phyloP scores from a whole-genome alignment of 2,113 vertebrate species.

The Chitala chitala region DNA sequence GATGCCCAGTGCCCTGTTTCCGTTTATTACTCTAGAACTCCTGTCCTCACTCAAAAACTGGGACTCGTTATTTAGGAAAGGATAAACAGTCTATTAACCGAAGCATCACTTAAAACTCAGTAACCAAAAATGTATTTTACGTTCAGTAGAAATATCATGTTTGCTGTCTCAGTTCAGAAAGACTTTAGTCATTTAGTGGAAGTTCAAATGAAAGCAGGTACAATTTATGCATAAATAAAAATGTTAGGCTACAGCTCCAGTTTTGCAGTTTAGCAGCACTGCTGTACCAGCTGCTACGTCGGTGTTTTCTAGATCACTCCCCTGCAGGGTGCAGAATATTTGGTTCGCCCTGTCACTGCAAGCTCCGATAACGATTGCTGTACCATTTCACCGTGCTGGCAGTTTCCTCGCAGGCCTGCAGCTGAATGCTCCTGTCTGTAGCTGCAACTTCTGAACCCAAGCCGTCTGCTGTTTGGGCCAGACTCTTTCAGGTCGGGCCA shows the following conservation, averaged over 20 bases:
- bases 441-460: too few species aligned
- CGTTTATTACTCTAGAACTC: background rate
- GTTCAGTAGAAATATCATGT: too few species aligned
- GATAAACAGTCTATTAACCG: background rate
- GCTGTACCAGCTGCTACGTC: background rate
- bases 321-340: background rate
- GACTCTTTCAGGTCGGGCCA: too few species aligned
- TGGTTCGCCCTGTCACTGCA: background rate
- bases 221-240: too few species aligned
- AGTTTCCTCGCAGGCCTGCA: too few species aligned
- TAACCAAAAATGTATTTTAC: too few species aligned
- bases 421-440: too few species aligned
- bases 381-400: background rate
- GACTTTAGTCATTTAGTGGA: background rate
- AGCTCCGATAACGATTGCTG: background rate
- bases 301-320: background rate
- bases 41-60: slow-evolving; percentile 40
- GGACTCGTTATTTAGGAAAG: slow-evolving; percentile 21
- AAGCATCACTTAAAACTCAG: too few species aligned
- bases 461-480: too few species aligned
- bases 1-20: background rate
- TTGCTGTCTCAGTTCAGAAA: too few species aligned
- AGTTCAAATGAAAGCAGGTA: background rate
- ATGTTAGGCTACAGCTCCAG: too few species aligned
- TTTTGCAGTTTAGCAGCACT: background rate